Evolutionary conservation across 1,140 invertebrate genomes (phyloP).

Genomic region (Drosophila chauvacae): DNA sequence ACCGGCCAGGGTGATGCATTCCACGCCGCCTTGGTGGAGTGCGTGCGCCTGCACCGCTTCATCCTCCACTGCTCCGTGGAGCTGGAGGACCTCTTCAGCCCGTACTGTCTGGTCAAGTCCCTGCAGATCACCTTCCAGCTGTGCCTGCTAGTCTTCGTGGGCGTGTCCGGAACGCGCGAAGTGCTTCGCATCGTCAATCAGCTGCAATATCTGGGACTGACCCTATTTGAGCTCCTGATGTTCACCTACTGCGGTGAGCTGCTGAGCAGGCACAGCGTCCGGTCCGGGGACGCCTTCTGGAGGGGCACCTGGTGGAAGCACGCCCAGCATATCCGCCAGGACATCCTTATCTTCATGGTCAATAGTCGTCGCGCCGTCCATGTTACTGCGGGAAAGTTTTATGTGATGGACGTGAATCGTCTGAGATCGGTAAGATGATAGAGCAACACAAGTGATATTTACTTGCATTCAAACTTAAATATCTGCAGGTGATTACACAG

Average conservation of each 20-base stretch:
- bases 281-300: constrained; percentile 72
- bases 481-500: constrained; percentile 70
- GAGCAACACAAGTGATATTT: too few species aligned
- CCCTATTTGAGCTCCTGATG: constrained; percentile 70
- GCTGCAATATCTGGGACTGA: constrained; percentile 67
- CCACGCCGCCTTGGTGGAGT: constrained; percentile 61
- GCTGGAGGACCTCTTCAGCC: constrained; percentile 73
- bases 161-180: constrained; percentile 67
- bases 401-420: constrained; percentile 76
- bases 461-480: neutral
- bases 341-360: constrained; percentile 69
- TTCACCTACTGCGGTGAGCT: constrained; percentile 79
- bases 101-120: constrained; percentile 77
- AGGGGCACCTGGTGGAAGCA: constrained; percentile 71
- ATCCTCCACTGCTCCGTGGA: constrained; percentile 56
- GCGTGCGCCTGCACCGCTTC: constrained; percentile 69
- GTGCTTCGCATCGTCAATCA: constrained; percentile 69
- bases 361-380: constrained; percentile 68
- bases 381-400: constrained; percentile 79
- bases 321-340: constrained; percentile 50
- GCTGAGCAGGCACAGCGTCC: constrained; percentile 67
- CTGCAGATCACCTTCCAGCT: constrained; percentile 78
- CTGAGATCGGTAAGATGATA: constrained; percentile 58
- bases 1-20: constrained; percentile 18
- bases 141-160: constrained; percentile 74